Evolutionary conservation across 2,797 vertebrate genomes (phyloP).

Genomic region (Myotis pilosus): DNA sequence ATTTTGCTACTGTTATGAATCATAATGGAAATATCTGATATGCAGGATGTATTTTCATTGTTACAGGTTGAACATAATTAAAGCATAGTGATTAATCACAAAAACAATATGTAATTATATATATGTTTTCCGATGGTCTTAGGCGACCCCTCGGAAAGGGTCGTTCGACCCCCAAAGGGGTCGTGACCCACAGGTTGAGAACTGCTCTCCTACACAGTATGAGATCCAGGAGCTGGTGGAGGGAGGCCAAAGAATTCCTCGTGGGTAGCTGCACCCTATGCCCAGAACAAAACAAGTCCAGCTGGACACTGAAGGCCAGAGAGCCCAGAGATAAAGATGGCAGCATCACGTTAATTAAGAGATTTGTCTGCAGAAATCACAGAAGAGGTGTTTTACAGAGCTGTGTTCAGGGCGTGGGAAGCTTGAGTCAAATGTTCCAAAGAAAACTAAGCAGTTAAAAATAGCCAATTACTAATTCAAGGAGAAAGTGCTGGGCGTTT

Average conservation of each 20-base stretch:
- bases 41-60: too few species aligned
- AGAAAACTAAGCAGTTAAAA: slow-evolving; percentile 25
- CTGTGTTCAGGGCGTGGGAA: background rate
- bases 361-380: background rate
- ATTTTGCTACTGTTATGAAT: too few species aligned
- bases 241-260: background rate
- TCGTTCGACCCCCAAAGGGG: too few species aligned
- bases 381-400: background rate
- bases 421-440: background rate
- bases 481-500: background rate
- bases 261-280: background rate
- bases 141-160: too few species aligned
- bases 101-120: too few species aligned
- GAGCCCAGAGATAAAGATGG: background rate
- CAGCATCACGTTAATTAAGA: background rate
- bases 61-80: too few species aligned
- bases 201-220: background rate
- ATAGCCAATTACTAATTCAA: background rate
- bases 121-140: too few species aligned
- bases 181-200: too few species aligned
- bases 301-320: background rate
- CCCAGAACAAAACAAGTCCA: background rate
- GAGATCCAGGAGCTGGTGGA: background rate
- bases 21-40: too few species aligned
- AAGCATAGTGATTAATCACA: too few species aligned